A percentile compares a stretch with the other conserved stretches of the same genome.
Evolutionary conservation across 1,140 invertebrate species (phyloP).

Genomic region (Drosophila saltans): DNA sequence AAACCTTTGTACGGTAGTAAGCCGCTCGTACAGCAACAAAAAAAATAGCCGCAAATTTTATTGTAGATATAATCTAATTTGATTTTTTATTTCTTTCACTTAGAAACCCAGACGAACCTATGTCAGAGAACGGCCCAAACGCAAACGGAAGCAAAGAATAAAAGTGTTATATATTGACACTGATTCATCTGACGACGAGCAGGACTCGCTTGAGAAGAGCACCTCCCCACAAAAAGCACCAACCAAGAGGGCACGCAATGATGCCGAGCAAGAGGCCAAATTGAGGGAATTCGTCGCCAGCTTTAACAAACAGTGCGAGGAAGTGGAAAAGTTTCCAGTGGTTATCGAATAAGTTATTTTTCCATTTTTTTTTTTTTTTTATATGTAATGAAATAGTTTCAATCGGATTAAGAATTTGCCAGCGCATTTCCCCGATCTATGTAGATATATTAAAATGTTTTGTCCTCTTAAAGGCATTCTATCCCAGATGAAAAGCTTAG

Average conservation of each 20-base stretch:
- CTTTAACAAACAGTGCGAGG: conserved; percentile 70
- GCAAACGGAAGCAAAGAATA: conserved; percentile 66
- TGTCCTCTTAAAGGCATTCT: no score
- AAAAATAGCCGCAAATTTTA: background rate
- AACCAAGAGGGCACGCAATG: conserved; percentile 47
- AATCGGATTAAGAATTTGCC: no score
- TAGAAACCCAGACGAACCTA: conserved; percentile 71
- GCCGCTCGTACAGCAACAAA: conserved; percentile 54
- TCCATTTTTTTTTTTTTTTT: background rate
- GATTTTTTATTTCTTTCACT: background rate
- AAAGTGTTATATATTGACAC: conserved; percentile 62
- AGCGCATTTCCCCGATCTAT: no score
- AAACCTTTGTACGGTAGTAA: conserved; percentile 77
- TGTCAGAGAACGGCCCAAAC: conserved; percentile 56
- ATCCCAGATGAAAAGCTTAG: no score
- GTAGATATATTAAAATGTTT: no score
- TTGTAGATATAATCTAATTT: background rate
- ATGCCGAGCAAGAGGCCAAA: conserved; percentile 52
- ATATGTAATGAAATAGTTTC: no score
- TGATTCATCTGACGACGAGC: conserved; percentile 61
- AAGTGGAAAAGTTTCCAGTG: conserved; percentile 68
- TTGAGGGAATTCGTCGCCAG: conserved; percentile 60
- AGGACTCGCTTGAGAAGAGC: conserved; percentile 43
- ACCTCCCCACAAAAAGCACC: conserved; percentile 49
- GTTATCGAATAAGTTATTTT: conserved; percentile 55